Conservation (phyloP, 2,888 invertebrate genomes). For the Hirtodrosophila cameraria region DNA sequence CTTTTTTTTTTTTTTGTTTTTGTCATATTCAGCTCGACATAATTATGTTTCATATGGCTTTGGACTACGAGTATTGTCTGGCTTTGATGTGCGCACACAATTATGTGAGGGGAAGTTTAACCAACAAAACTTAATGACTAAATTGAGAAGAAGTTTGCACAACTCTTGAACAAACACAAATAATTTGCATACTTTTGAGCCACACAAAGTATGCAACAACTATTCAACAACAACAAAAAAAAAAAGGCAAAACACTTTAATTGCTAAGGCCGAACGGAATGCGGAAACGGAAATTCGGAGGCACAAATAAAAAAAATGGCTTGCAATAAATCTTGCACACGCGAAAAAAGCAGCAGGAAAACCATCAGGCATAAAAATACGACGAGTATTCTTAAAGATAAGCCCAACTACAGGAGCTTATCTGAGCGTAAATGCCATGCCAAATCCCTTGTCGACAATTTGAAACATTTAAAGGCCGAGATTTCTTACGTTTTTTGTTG, state of each 20-base stretch:
- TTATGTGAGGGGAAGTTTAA: constrained; percentile 34
- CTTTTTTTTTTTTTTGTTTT: constrained; percentile 51
- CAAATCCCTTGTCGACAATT: constrained; percentile 82
- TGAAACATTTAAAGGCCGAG: constrained; percentile 80
- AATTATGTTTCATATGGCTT: constrained; percentile 55
- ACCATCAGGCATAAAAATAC: constrained; percentile 42
- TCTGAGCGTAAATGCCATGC: constrained; percentile 74
- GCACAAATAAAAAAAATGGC: constrained; percentile 49
- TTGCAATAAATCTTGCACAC: constrained; percentile 64
- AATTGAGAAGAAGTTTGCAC: constrained; percentile 53
- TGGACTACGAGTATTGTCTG: constrained; percentile 5
- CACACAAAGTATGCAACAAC: constrained; percentile 63
- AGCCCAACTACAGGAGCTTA: constrained; percentile 77
- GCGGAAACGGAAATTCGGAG: too few relatives aligned
- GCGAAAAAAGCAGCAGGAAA: constrained; percentile 26
- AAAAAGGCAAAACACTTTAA: constrained; percentile 52
- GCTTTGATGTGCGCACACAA: constrained; percentile 46
- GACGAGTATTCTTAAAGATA: constrained; percentile 72
- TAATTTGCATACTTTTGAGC: constrained; percentile 68
- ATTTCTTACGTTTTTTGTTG: too few relatives aligned
- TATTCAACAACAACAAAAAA: too few relatives aligned
- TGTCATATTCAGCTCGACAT: constrained; percentile 54
- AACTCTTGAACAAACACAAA: constrained; percentile 67
- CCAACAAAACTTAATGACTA: constrained; percentile 58
- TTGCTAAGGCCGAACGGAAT: constrained; percentile 36